These are phyloP conservation scores for Coreius guichenoti DNA, from an alignment of 2,797 vertebrate species.

Conservation along the genomic window DNA sequence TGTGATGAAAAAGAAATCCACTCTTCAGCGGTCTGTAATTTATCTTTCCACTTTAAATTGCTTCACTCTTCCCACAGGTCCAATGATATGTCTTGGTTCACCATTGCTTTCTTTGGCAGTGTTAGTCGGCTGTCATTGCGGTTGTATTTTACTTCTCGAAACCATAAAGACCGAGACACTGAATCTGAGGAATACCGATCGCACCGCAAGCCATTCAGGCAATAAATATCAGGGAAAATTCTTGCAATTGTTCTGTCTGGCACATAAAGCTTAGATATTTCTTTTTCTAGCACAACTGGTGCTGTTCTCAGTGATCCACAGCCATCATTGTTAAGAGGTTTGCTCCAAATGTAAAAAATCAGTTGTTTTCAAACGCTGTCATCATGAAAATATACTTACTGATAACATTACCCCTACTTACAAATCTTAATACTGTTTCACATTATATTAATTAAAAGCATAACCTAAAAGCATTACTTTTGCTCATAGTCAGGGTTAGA, in stretches of 20 bases:
- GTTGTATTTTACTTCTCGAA: conserved; percentile 45
- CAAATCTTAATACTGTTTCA: not conserved
- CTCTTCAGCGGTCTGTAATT: conserved; percentile 36
- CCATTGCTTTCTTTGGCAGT: conserved; percentile 55
- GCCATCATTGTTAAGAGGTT: not conserved
- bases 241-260: conserved; percentile 40
- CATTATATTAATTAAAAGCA: not conserved
- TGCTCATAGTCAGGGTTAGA: not conserved
- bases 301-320: conserved; percentile 10
- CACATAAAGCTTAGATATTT: not conserved
- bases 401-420: not conserved
- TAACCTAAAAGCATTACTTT: not conserved
- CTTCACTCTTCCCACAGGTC: conserved; percentile 48
- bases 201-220: conserved; percentile 33
- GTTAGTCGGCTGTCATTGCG: conserved; percentile 30
- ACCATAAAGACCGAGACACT: conserved; percentile 47
- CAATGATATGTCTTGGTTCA: conserved; percentile 48
- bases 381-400: not conserved
- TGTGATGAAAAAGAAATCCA: conserved; percentile 32
- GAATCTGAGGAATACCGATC: conserved; percentile 27
- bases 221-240: conserved; percentile 48
- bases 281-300: not conserved
- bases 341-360: not conserved
- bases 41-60: conserved; percentile 55
- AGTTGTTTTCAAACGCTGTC: not conserved